Base-by-base conservation (phyloP, 1,140 invertebrate species). In the Brachionus plicatilis region DNA sequence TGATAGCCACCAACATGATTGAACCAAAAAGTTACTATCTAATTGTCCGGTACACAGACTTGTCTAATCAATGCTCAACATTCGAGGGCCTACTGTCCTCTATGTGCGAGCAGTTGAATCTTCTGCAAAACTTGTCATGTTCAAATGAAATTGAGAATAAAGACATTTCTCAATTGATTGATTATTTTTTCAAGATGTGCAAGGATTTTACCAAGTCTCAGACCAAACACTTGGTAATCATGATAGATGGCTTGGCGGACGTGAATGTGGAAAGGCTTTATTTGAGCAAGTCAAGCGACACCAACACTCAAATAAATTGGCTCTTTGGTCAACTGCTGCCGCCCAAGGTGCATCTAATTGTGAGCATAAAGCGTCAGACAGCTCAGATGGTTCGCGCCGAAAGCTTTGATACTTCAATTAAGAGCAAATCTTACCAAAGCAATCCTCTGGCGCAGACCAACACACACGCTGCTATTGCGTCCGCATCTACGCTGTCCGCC, bases 221-320 rank as follows among this genome's bases (percentile, higher is more conserved):
- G 11, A 12, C 29, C 45, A 60, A 68, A 7, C 20, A 41, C 20
- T 43, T 82, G 29, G 14, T 82, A 12, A 41, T 82, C 2, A 3
- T 82, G 20, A 65, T 82, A 12, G 79, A 82, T 37, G 79, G 79
- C 0, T 14, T 82, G 3, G 5, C 17, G 5, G 79, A 82, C 12
- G 7, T 82, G 12, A 82, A 68, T 47, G 20, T 82, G 0, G 79
- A 82, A 45, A 60, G 27, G 20, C 5, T 47, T 11, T 65, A 45
- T 43, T 24, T 82, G 53, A 65, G 17, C 79, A 82, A 82, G 37
- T 14, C 65, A 3, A 65, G 12, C 6, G 17, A 12, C 12, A 24
- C 9, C 3, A 82, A 82, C 41, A 82, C 66, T 82, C 79, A 82
- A 82, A 82, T 82, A 43, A 43, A n/a, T 17, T 82, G 79, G 79